Evolutionary conservation across 2,888 invertebrate species (phyloP), one percentile per base, ranked within the genome.

Genomic region (Dryocosmus kuriphilus): DNA sequence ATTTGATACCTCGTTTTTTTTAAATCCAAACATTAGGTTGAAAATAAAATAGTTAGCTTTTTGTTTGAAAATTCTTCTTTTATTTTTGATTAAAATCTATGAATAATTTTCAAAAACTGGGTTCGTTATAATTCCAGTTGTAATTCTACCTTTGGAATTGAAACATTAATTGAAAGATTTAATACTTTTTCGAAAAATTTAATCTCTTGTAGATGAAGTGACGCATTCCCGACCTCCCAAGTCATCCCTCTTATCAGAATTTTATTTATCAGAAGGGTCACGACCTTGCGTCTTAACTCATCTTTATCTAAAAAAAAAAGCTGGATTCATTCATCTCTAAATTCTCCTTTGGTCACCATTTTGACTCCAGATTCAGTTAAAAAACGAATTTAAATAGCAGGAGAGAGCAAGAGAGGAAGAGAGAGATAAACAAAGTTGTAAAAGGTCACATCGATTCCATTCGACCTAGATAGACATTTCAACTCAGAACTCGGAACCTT

Each of bases 171-270:
- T 19, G 16, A 46, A n/a, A 0, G 19, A 51, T 2, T 51, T n/a
- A 51, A 51, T n/a, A 51, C 14, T 51, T 5, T 1, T 51, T 4
- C 14, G 24, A 24, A 14, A 14, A 14, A 24, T 24, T 2, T 11
- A 14, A 57, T 24, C 24, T 57, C 57, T 14, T 57, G 57, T 57
- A 57, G 14, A 38, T 11, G 14, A 38, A 19, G n/a, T 67, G 67
- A 67, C 67, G 67, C 67, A 67, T 27, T 67, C 46, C n/a, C 63
- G 38, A 65, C 63, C 63, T 65, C 41, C 27, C 41, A 24, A 67
- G 41, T n/a, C 46, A 41, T 24, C 46, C 71, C 30, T 51, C 51
- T 71, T 71, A 71, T 71, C 71, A 30, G 19, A 71, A 16, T 11
- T 30, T 71, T 24, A 22, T 46, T 71, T 71, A 71, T 71, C 71